These are phyloP conservation scores for Protomyctophum bolini DNA, from an alignment of 2,113 vertebrate genomes.

Conservation along the genomic window DNA sequence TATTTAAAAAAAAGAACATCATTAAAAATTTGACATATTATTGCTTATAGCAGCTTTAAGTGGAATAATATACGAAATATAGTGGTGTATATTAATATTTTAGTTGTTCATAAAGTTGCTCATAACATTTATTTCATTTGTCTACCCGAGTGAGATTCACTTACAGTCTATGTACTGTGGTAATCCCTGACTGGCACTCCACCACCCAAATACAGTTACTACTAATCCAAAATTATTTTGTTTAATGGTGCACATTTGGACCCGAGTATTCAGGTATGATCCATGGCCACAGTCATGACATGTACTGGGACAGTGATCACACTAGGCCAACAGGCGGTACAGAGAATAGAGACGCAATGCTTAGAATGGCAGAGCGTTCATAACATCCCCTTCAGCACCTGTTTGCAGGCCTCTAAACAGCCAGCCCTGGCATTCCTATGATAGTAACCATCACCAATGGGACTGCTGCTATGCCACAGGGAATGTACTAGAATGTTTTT, in stretches of 20 bases:
- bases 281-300: neutral
- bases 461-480: slow-evolving; percentile 27
- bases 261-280: neutral
- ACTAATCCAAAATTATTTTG: neutral
- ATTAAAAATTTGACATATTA: no score
- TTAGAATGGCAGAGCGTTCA: slow-evolving; percentile 27
- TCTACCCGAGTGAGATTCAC: neutral
- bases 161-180: neutral
- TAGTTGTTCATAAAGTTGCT: neutral
- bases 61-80: neutral
- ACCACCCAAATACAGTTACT: no score
- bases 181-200: neutral
- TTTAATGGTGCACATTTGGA: neutral
- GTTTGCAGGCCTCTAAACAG: slow-evolving; percentile 51
- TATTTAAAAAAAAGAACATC: no score
- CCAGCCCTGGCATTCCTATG: slow-evolving; percentile 22
- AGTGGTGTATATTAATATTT: slow-evolving; percentile 7
- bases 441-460: slow-evolving; percentile 19
- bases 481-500: slow-evolving; percentile 40
- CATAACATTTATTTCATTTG: neutral
- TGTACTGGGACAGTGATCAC: neutral
- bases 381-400: slow-evolving; percentile 56
- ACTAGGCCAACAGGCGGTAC: slow-evolving; percentile 22
- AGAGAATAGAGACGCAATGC: slow-evolving; percentile 34
- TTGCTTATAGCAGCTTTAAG: neutral